These are phyloP conservation scores for Lutjanus argentimaculatus DNA, from an alignment of 2,797 vertebrate species.

Conservation along the genomic window DNA sequence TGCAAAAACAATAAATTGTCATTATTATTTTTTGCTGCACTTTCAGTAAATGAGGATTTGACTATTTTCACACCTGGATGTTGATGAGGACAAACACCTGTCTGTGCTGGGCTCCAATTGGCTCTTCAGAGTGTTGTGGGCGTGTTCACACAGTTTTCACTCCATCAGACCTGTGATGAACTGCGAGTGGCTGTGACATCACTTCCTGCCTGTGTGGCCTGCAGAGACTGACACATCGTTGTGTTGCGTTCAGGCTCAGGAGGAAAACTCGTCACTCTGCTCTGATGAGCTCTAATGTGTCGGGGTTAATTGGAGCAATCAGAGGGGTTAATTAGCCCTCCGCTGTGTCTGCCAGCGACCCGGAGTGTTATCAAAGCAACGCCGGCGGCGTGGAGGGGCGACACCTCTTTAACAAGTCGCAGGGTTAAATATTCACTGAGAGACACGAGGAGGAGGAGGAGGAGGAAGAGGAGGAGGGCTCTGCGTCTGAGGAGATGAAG, in stretches of 20 bases:
- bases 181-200: constrained; percentile 29
- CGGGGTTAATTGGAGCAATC: constrained; percentile 89
- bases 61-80: background rate
- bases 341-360: constrained; percentile 67
- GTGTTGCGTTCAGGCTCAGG: constrained; percentile 43
- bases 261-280: constrained; percentile 59
- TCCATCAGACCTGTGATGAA: constrained; percentile 7
- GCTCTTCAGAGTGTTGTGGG: background rate
- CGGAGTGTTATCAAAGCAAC: constrained; percentile 79
- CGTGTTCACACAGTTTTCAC: background rate
- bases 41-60: too few species aligned
- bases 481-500: too few species aligned
- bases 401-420: constrained; percentile 81
- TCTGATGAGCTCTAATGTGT: constrained; percentile 85
- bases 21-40: too few species aligned
- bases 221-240: constrained; percentile 3
- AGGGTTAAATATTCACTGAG: constrained; percentile 77
- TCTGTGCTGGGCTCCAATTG: constrained; percentile 10
- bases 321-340: constrained; percentile 88
- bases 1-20: too few species aligned
- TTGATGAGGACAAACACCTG: background rate
- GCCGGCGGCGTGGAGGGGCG: constrained; percentile 71
- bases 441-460: background rate
- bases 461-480: too few species aligned
- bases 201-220: constrained; percentile 38